Evolutionary conservation across 2,113 vertebrate species (phyloP), one percentile per base, ranked within the genome.

Genomic region (Pao palembangensis): DNA sequence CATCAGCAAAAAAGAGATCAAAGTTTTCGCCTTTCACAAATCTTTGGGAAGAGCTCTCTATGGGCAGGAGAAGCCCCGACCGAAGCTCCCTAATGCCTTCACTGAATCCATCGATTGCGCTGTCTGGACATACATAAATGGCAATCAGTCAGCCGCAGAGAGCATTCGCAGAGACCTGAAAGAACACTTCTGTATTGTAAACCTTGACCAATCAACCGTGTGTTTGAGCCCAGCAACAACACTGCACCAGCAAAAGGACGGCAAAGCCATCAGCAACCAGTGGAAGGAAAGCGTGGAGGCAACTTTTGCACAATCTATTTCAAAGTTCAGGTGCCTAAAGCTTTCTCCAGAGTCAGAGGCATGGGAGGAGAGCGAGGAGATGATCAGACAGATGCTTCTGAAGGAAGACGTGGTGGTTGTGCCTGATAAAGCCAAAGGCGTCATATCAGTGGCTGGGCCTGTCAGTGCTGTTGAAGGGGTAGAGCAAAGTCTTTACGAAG

Each of bases 41-140:
- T 91, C 90, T 0, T 69, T 97, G 87, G 90, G 87, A 62, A 73
- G 79, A 28, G 92, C 92, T n/a, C 81, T 96, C 0, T 96, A 95
- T 51, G 94, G 94, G 5, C 90, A 91, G 70, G 87, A 93, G 21
- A 89, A 88, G 47, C 94, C 92, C 2, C 42, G 76, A 23, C 59
- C 92, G 46, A 93, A 88, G 71, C 85, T 91, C 21, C 95, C 93
- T 7, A 85, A 90, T 51, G 70, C 89, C 5, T 25, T 93, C 34
- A 84, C 51, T 44, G 23, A 92, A 57, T 64, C 77, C 5, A 42
- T 93, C 55, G 88, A 91, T 49, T 54, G 0, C 0, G 64, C 79
- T 46, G 20, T 95, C 52, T 91, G 87, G 78, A 73, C n/a, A 20
- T 94, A 92, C 60, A 81, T 98, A 3, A 68, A 79, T 46, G 61